These are phyloP conservation scores for Aspidiotus rigidus DNA, from an alignment of 2,888 invertebrate genomes.

Conservation along the genomic window DNA sequence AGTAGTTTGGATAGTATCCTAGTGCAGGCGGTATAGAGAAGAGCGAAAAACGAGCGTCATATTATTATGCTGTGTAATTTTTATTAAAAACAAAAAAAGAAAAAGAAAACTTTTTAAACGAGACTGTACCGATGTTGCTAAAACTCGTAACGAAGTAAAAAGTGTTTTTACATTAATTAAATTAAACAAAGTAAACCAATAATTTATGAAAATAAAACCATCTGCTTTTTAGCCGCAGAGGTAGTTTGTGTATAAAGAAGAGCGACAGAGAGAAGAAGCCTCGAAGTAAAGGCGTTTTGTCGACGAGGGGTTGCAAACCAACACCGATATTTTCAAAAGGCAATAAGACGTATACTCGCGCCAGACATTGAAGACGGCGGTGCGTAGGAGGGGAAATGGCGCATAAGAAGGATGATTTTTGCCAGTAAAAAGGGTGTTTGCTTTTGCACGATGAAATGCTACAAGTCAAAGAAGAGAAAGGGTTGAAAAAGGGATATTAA, in stretches of 20 bases:
- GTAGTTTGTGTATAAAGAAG: conserved; percentile 23
- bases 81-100: too few species aligned
- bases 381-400: conserved; percentile 29
- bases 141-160: conserved; percentile 27
- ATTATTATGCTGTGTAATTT: too few species aligned
- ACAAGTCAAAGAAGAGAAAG: conserved; percentile 33
- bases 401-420: conserved; percentile 34
- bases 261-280: conserved; percentile 3
- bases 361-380: conserved; percentile 9
- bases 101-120: conserved; percentile 18
- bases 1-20: too few species aligned
- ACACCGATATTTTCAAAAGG: conserved; percentile 32
- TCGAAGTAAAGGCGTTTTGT: conserved; percentile 23
- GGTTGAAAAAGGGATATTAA: conserved; percentile 32
- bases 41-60: too few species aligned
- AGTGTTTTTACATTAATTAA: conserved; percentile 34
- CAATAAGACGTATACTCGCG: conserved; percentile 28
- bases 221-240: conserved; percentile 34
- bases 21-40: too few species aligned
- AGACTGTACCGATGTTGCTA: conserved; percentile 26
- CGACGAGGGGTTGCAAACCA: conserved; percentile 29
- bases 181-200: conserved; percentile 34
- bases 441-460: conserved; percentile 34
- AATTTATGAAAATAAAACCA: conserved; percentile 34
- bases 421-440: conserved; percentile 33